Percentiles rank a stretch among this genome's conserved stretches.
phyloP scores from a whole-genome alignment of 2,888 invertebrate species.

The Molorchus minor region DNA sequence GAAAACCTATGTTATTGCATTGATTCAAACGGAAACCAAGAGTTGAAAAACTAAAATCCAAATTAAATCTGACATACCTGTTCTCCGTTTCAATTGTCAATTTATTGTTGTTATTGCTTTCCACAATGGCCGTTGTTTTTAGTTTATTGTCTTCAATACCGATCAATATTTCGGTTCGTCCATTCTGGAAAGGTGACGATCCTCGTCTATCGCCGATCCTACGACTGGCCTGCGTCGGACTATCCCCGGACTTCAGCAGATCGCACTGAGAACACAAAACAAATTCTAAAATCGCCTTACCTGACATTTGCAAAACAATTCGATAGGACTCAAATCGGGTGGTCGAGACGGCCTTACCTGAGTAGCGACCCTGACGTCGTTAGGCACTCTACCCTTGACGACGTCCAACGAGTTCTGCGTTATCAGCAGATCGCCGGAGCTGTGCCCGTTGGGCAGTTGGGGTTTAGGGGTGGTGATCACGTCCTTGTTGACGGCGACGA shows the following conservation, averaged over 20 bases:
- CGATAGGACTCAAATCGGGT: not conserved
- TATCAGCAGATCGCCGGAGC: conserved; percentile 47
- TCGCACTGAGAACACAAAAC: conserved; percentile 31
- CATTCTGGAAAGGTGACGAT: conserved; percentile 73
- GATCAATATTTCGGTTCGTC: conserved; percentile 78
- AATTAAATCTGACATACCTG: conserved; percentile 63
- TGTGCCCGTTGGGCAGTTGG: conserved; percentile 40
- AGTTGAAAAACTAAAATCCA: too few relatives aligned
- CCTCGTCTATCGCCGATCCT: conserved; percentile 63
- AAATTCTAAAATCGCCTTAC: not conserved
- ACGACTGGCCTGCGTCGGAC: conserved; percentile 60
- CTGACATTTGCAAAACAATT: not conserved
- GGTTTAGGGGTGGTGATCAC: conserved; percentile 50
- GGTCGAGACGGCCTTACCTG: conserved; percentile 23
- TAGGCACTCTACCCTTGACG: conserved; percentile 46
- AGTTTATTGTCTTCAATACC: conserved; percentile 72
- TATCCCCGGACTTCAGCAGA: conserved; percentile 40
- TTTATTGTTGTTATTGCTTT: conserved; percentile 65
- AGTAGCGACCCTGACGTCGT: conserved; percentile 50
- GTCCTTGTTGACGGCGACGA: conserved; percentile 60
- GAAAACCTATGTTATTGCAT: too few relatives aligned
- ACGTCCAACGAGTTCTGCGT: conserved; percentile 48
- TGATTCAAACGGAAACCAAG: too few relatives aligned
- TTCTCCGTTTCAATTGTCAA: conserved; percentile 67
- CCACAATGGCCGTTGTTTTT: conserved; percentile 70